These are phyloP conservation scores for Lateolabrax maculatus DNA, from an alignment of 2,797 vertebrate species.

Conservation along the genomic window DNA sequence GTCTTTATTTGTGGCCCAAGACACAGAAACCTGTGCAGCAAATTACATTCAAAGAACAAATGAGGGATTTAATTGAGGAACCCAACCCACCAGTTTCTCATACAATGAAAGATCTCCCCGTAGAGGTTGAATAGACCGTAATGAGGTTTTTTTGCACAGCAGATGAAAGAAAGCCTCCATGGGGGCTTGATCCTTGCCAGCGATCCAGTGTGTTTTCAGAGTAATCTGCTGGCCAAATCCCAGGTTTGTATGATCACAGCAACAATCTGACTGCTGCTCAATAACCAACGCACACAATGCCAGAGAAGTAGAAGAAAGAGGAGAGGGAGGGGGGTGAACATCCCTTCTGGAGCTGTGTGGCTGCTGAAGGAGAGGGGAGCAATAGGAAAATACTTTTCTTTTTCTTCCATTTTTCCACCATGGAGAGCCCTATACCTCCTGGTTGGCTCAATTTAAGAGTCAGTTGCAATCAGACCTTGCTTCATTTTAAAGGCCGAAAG, in stretches of 20 bases:
- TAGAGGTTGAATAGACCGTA: constrained; percentile 29
- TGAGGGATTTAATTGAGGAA: constrained; percentile 27
- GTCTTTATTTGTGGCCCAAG: constrained; percentile 50
- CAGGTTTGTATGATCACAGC: constrained; percentile 67
- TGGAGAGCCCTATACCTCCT: background rate
- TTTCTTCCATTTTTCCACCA: no score
- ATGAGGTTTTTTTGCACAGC: constrained; percentile 42
- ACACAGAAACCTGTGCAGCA: background rate
- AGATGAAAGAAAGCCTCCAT: constrained; percentile 51
- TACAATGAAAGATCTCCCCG: constrained; percentile 35
- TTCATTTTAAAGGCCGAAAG: background rate
- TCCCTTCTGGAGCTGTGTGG: constrained; percentile 57
- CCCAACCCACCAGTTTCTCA: constrained; percentile 30
- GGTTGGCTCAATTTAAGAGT: background rate
- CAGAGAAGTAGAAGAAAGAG: constrained; percentile 24
- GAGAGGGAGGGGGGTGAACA: constrained; percentile 53
- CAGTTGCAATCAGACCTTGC: background rate
- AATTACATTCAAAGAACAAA: constrained; percentile 29
- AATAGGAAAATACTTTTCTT: background rate
- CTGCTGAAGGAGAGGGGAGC: constrained; percentile 47
- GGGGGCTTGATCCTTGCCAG: constrained; percentile 32
- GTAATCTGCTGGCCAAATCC: constrained; percentile 69
- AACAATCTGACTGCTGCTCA: constrained; percentile 73
- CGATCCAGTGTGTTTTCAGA: constrained; percentile 38
- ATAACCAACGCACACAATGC: constrained; percentile 52